Evolutionary conservation across 2,888 invertebrate genomes (phyloP).

Genomic region (Oxytorus armatus): DNA sequence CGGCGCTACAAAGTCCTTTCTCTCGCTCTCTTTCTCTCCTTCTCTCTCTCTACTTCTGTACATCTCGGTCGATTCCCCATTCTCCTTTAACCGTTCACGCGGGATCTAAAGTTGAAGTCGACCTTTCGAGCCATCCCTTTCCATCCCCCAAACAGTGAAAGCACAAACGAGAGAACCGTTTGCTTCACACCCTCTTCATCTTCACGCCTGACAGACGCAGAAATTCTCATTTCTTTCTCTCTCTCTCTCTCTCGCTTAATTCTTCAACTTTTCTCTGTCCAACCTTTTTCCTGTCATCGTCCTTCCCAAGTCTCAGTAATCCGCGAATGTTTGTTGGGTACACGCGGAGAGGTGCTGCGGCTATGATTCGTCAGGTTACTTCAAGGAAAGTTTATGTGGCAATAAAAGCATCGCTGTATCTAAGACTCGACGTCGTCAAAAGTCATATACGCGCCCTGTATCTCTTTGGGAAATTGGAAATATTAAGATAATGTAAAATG

Average conservation of each 20-base stretch:
- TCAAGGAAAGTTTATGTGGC: no score
- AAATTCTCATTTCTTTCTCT: neutral
- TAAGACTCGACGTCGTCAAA: no score
- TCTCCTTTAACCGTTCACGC: neutral
- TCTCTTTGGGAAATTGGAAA: no score
- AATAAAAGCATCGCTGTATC: no score
- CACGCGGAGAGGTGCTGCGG: no score
- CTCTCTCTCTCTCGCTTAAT: neutral
- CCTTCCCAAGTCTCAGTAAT: no score
- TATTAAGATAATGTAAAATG: no score
- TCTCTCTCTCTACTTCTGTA: conserved; percentile 30
- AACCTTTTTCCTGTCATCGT: neutral
- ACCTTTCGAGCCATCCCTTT: neutral
- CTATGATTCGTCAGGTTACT: no score
- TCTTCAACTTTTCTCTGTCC: neutral
- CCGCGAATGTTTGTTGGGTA: no score
- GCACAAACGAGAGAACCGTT: neutral
- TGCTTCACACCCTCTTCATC: neutral
- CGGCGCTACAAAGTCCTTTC: conserved; percentile 35
- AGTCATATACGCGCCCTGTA: no score
- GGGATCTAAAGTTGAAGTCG: neutral
- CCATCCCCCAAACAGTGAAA: neutral
- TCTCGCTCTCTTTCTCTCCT: conserved; percentile 29
- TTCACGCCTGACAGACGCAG: neutral
- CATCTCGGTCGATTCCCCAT: neutral